Base-by-base conservation (phyloP, 2,888 invertebrate species). In the Cylindroiulus punctatus region DNA sequence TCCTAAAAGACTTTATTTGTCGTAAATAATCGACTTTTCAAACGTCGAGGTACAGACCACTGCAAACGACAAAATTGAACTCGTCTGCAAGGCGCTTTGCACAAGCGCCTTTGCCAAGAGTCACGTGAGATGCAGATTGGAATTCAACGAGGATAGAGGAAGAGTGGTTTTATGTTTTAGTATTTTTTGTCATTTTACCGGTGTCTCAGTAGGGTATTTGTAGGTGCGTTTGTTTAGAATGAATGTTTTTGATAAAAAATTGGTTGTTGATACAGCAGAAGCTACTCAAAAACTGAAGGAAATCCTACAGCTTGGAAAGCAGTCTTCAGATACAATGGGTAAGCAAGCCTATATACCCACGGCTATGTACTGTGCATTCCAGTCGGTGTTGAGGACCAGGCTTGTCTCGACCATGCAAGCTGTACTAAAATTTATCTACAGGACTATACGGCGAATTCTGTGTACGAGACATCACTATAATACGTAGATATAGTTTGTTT, bases 221-320 rank as follows among this genome's bases (percentile, higher is more conserved):
- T 65, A 65, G 65, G 10, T 65, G 22, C 22, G 8, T 26, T 65
- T 82, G 22, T 36, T 36, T 32, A 42, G 42, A 42, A 57, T 85
- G 85, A 76, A 36, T 36, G 47, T 26, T 30, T 65, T 65, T 32
- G 85, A 85, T 65, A 65, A 0, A 57, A 32, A 52, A 36, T 52
- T 52, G 32, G 40, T 2, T 22, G 47, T 85, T 30, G 85, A 87
- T 83, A 82, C 87, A 32, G 85, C 84, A 0, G 84, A 87, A 86
- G 87, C 87, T 7, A 87, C 87, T 26, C 65, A 87, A 76, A 85
- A 84, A 30, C 52, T 87, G 4, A 87, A 87, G 87, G 87, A 87
- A 52, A 87, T 87, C 22, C 30, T 87, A 12, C 85, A 87, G 32
- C 47, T 87, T 26, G 87, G 87, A 22, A 84, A 86, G 42, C 65